A percentile compares a stretch with the other conserved stretches of the same genome.
Evolutionary conservation across 2,113 vertebrate species (phyloP).

Genomic region (Siniperca knerii): DNA sequence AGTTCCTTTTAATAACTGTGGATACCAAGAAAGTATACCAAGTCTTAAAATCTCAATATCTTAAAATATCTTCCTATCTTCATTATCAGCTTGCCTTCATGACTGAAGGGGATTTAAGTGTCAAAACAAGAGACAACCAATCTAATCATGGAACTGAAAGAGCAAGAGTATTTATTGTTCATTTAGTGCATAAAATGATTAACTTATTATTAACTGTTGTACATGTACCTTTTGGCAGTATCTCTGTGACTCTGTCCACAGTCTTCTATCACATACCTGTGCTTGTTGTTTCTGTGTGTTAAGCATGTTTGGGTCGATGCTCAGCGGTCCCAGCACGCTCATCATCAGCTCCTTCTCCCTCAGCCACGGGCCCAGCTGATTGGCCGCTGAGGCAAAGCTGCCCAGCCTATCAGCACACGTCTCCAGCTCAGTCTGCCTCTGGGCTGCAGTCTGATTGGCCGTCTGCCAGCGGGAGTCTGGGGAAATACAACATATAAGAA

Average conservation of each 20-base stretch:
- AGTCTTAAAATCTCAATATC: not conserved
- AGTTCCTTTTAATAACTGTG: not conserved
- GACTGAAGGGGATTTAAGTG: not conserved
- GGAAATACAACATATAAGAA: not conserved
- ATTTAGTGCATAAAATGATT: no score
- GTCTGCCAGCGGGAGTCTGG: conserved; percentile 92
- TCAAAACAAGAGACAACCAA: not conserved
- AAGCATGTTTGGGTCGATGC: conserved; percentile 99
- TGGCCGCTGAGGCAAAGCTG: conserved; percentile 90
- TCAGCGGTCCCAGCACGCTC: conserved; percentile 96
- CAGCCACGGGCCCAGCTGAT: conserved; percentile 95
- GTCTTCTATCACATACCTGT: conserved; percentile 85
- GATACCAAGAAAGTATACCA: not conserved
- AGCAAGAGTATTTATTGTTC: not conserved
- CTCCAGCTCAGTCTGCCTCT: conserved; percentile 94
- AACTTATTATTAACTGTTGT: no score
- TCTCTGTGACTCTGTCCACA: accelerated
- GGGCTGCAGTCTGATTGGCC: conserved; percentile 89
- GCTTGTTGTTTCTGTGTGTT: conserved; percentile 97
- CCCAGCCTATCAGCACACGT: conserved; percentile 91
- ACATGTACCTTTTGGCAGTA: not conserved
- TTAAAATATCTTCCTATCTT: not conserved
- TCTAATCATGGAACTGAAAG: not conserved
- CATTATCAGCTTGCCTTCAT: not conserved
- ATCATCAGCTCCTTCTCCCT: conserved; percentile 99